Conservation (phyloP, 1,140 invertebrate species). For the Bombus confusus region DNA sequence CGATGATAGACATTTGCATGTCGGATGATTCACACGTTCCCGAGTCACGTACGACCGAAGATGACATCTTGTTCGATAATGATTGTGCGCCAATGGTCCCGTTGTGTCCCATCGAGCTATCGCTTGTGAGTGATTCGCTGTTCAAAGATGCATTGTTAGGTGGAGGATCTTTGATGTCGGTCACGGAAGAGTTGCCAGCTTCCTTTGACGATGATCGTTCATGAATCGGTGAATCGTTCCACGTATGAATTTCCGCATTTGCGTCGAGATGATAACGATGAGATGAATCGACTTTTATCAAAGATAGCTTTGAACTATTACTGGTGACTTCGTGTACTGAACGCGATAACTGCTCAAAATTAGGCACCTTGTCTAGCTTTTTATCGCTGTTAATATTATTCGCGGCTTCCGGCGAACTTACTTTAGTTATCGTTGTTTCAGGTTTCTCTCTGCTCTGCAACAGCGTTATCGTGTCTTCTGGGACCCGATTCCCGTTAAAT, state of each 20-base stretch:
- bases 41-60: neutral
- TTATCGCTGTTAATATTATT: neutral
- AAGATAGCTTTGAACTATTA: neutral
- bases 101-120: conserved; percentile 5
- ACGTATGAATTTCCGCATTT: neutral
- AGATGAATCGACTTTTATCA: conserved; percentile 17
- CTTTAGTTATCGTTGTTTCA: neutral
- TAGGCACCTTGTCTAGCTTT: neutral
- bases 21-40: conserved; percentile 35
- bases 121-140: neutral
- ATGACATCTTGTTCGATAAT: conserved; percentile 32
- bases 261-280: neutral
- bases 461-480: neutral
- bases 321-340: conserved; percentile 1
- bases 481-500: conserved; percentile 11
- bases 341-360: neutral
- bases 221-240: neutral
- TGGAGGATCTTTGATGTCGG: neutral
- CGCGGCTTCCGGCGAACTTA: conserved; percentile 12
- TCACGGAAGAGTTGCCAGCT: conserved; percentile 26
- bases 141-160: conserved; percentile 33
- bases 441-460: neutral
- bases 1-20: conserved; percentile 3
- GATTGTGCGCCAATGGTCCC: conserved; percentile 33
- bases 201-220: conserved; percentile 46